Evolutionary conservation across 2,113 vertebrate species (phyloP).

Genomic region (Pagrus major): DNA sequence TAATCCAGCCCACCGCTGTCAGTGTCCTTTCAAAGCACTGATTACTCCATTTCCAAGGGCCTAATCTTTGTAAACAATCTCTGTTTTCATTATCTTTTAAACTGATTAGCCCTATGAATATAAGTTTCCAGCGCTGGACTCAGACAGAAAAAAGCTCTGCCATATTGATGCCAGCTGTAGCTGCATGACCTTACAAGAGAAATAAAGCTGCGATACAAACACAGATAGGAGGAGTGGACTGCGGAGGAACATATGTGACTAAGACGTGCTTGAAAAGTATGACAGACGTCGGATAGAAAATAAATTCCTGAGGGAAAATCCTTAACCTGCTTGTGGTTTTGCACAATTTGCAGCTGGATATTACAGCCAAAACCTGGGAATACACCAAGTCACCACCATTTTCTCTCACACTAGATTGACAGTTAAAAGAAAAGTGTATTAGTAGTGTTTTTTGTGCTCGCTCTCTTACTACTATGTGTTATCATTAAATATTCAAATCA

Average conservation of each 20-base stretch:
- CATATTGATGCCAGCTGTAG: slow-evolving; percentile 85
- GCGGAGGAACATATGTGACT: slow-evolving; percentile 56
- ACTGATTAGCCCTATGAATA: slow-evolving; percentile 82
- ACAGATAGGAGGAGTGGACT: slow-evolving; percentile 66
- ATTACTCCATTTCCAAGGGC: slow-evolving; percentile 82
- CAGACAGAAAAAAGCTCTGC: slow-evolving; percentile 68
- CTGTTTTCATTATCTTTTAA: slow-evolving; percentile 85
- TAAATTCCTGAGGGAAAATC: slow-evolving; percentile 52
- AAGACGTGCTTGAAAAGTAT: slow-evolving; percentile 63
- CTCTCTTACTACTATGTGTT: not conserved
- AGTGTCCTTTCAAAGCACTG: slow-evolving; percentile 79
- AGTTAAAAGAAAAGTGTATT: slow-evolving; percentile 20
- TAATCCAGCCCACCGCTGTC: slow-evolving; percentile 75
- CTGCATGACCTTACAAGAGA: slow-evolving; percentile 78
- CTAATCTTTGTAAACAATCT: slow-evolving; percentile 85
- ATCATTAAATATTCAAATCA: slow-evolving; percentile 13
- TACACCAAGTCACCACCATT: slow-evolving; percentile 63
- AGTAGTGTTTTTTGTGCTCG: not conserved
- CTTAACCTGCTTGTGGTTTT: slow-evolving; percentile 76
- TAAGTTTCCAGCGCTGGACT: slow-evolving; percentile 81
- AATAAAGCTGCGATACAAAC: slow-evolving; percentile 77
- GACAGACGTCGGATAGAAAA: slow-evolving; percentile 63
- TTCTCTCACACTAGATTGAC: slow-evolving; percentile 57
- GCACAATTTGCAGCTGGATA: slow-evolving; percentile 77
- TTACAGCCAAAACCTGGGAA: slow-evolving; percentile 57